Conservation (phyloP, 2,113 vertebrate genomes). For the Pterocles burchelli region DNA sequence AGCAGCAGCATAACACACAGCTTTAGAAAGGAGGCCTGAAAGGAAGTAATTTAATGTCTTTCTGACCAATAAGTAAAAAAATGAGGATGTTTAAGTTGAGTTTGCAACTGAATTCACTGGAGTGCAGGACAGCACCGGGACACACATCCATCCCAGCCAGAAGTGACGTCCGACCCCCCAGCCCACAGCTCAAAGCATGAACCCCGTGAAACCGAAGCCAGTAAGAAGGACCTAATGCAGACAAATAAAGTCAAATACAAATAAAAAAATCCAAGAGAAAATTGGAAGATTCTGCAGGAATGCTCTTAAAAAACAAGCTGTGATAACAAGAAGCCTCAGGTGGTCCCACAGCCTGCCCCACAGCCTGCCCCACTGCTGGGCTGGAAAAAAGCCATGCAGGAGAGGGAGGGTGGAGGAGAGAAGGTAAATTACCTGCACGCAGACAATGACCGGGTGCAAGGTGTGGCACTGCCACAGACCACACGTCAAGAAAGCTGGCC, state of each 20-base stretch:
- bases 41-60: background rate
- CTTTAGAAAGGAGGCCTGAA: constrained; percentile 3
- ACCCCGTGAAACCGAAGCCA: background rate
- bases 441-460: background rate
- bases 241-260: background rate
- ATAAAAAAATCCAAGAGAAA: background rate
- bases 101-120: background rate
- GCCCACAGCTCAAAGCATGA: background rate
- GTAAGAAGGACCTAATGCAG: background rate
- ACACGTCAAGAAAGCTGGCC: background rate
- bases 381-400: background rate
- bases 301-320: background rate
- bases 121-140: background rate
- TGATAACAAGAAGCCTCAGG: background rate
- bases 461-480: background rate
- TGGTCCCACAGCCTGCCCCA: background rate
- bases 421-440: background rate
- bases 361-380: background rate
- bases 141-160: background rate
- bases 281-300: background rate
- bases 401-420: background rate
- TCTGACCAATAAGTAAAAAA: background rate
- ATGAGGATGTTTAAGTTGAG: background rate
- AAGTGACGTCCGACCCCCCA: background rate
- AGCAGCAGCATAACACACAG: background rate